These are phyloP conservation scores for Drosophila sp. DNA, from an alignment of 1,140 invertebrate species.

Conservation along the genomic window DNA sequence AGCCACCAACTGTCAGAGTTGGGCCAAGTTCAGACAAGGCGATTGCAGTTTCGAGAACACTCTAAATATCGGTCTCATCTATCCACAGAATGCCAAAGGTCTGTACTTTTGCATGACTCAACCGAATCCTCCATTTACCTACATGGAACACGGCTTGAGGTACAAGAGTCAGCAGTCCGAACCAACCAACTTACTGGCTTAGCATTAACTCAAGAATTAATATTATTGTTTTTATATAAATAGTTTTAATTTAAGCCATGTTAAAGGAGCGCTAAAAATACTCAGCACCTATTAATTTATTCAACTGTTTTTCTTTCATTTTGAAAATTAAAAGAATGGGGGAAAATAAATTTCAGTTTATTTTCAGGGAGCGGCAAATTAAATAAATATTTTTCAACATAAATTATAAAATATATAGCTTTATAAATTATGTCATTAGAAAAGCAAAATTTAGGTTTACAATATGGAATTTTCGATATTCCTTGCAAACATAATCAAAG, in stretches of 20 bases:
- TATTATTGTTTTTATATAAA: conserved; percentile 28
- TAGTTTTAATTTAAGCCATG: conserved; percentile 44
- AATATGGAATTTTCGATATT: no score
- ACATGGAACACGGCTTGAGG: conserved; percentile 75
- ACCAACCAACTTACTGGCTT: background rate
- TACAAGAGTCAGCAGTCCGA: conserved; percentile 50
- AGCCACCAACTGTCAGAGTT: conserved; percentile 79
- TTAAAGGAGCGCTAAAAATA: background rate
- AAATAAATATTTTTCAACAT: no score
- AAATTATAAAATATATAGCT: no score
- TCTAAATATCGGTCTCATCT: conserved; percentile 71
- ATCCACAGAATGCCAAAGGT: conserved; percentile 61
- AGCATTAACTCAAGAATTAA: conserved; percentile 3
- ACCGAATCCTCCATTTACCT: conserved; percentile 76
- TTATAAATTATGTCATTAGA: no score
- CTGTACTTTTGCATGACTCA: conserved; percentile 77
- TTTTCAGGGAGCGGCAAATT: no score
- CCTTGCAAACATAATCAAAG: no score
- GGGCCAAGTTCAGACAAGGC: conserved; percentile 73
- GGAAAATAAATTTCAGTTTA: no score
- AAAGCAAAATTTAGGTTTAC: no score
- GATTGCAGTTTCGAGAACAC: conserved; percentile 74
- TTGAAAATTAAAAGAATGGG: no score
- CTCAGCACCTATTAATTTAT: background rate
- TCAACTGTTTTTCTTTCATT: no score